These are phyloP conservation scores for Chiroxiphia lanceolata DNA, from an alignment of 2,797 vertebrate species.

Conservation along the genomic window DNA sequence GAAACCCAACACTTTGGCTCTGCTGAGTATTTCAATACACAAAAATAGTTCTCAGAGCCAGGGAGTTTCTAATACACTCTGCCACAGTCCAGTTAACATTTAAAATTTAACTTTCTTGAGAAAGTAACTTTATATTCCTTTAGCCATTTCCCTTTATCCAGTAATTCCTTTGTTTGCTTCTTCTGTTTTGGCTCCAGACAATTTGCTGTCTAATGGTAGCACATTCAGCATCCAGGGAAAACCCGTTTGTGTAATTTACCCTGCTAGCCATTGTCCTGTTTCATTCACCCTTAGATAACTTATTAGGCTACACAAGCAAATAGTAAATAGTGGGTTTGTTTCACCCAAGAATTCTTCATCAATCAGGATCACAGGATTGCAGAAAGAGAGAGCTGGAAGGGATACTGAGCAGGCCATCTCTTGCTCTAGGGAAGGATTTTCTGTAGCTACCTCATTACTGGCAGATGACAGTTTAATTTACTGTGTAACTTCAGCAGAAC, in stretches of 20 bases:
- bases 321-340: neutral
- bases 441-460: neutral
- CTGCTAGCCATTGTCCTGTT: neutral
- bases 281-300: neutral
- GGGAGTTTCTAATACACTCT: neutral
- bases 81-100: neutral
- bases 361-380: neutral
- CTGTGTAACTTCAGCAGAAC: neutral
- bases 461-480: neutral
- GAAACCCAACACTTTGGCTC: neutral
- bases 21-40: neutral
- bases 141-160: neutral
- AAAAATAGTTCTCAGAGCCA: neutral
- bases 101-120: neutral
- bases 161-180: neutral
- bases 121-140: neutral
- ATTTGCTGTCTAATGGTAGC: neutral
- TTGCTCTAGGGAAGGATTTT: neutral
- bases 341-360: neutral
- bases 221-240: neutral
- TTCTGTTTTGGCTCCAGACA: neutral
- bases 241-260: neutral
- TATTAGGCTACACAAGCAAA: neutral
- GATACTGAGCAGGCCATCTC: neutral
- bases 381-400: neutral